phyloP scores from a whole-genome alignment of 2,113 vertebrate genomes.

The Pygoscelis adeliae region DNA sequence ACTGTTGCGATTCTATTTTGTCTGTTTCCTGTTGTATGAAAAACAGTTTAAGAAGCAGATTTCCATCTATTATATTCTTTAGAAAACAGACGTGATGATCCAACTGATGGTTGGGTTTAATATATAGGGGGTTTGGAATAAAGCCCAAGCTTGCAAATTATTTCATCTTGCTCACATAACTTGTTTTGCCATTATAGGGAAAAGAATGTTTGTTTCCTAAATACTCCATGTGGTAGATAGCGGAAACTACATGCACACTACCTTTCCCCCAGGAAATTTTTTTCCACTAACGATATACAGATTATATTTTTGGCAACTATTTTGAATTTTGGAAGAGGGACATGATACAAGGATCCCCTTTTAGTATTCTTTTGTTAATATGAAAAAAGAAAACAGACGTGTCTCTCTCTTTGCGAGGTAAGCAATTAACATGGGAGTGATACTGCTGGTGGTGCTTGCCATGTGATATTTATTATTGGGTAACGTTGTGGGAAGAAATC shows the following conservation, averaged over 20 bases:
- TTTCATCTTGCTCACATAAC: constrained; percentile 15
- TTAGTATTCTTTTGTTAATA: neutral
- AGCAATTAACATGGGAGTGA: neutral
- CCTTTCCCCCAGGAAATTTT: neutral
- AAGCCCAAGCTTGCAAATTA: neutral
- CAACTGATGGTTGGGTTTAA: neutral
- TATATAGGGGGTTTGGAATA: constrained; percentile 1
- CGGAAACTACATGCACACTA: neutral
- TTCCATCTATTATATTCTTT: constrained; percentile 61
- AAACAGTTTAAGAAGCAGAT: constrained; percentile 30
- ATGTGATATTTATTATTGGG: neutral
- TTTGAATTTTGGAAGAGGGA: neutral
- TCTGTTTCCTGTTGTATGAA: constrained; percentile 36
- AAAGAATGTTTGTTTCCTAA: constrained; percentile 41
- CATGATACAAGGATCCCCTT: neutral
- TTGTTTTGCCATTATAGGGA: neutral
- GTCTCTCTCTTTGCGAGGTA: neutral
- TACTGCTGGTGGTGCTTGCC: neutral
- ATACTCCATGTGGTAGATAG: neutral
- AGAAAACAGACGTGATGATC: neutral
- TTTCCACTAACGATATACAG: neutral
- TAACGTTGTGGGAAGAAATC: neutral
- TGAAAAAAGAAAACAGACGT: neutral
- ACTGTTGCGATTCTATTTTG: neutral
- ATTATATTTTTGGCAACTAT: neutral